These are phyloP conservation scores for Numenius phaeopus DNA, from an alignment of 2,797 vertebrate genomes.

Conservation along the genomic window DNA sequence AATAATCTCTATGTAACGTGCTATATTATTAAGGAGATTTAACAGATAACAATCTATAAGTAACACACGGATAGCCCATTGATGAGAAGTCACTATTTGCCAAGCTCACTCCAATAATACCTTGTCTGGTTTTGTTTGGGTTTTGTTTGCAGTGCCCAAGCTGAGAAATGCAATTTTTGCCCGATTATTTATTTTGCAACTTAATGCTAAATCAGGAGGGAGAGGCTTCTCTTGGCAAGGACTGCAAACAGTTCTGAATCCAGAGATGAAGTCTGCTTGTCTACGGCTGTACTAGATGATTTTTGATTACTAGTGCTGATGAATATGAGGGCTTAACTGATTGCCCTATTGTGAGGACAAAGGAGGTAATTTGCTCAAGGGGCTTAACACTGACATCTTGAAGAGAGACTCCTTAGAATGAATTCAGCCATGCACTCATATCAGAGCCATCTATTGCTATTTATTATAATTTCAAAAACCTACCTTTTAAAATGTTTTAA, in stretches of 20 bases:
- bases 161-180: background rate
- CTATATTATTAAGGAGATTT: background rate
- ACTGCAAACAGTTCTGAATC: background rate
- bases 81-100: background rate
- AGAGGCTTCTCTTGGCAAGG: background rate
- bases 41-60: background rate
- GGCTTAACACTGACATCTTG: background rate
- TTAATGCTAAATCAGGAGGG: background rate
- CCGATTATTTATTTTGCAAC: background rate
- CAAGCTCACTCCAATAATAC: background rate
- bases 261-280: background rate
- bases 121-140: no score
- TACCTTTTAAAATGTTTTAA: background rate
- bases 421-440: background rate
- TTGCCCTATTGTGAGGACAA: background rate
- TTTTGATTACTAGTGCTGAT: constrained; percentile 26
- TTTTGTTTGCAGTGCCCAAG: background rate
- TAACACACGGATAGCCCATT: background rate
- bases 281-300: background rate
- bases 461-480: background rate
- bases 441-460: background rate
- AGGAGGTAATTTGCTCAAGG: constrained; percentile 13
- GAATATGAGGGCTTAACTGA: background rate
- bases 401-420: background rate
- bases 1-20: background rate